These are phyloP conservation scores for Musca vetustissima DNA, from an alignment of 1,140 invertebrate species.

Conservation along the genomic window DNA sequence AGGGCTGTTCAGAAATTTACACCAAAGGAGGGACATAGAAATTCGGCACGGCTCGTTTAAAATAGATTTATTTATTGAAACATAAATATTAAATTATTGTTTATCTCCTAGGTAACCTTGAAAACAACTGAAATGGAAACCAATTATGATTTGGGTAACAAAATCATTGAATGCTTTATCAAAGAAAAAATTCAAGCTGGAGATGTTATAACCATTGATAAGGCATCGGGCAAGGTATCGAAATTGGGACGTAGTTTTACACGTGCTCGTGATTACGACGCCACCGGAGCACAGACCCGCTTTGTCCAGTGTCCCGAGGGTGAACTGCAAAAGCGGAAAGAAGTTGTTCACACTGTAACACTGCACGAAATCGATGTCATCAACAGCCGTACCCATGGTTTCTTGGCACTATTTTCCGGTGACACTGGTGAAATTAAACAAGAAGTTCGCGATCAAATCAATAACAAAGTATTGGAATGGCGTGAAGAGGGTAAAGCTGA, in stretches of 20 bases:
- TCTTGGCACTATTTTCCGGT: constrained; percentile 94
- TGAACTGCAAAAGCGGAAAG: constrained; percentile 97
- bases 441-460: constrained; percentile 98
- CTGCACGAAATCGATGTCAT: constrained; percentile 99
- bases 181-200: constrained; percentile 97
- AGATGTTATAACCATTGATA: constrained; percentile 97
- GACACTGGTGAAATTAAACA: constrained; percentile 99
- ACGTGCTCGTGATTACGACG: constrained; percentile 95
- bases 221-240: constrained; percentile 96
- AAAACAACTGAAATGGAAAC: constrained; percentile 99
- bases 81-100: not conserved
- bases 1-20: too few relatives aligned
- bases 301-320: constrained; percentile 99
- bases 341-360: constrained; percentile 97
- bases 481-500: constrained; percentile 98
- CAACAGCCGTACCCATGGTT: constrained; percentile 95
- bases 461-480: constrained; percentile 98
- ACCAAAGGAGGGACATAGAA: too few relatives aligned
- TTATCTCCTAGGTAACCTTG: constrained; percentile 72
- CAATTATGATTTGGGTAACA: constrained; percentile 96
- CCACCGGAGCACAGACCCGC: constrained; percentile 86
- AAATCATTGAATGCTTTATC: constrained; percentile 97
- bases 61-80: not conserved
- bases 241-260: constrained; percentile 94
- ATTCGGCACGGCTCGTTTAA: too few relatives aligned